phyloP scores from a whole-genome alignment of 2,113 vertebrate genomes.

The Odobenus rosmarus region DNA sequence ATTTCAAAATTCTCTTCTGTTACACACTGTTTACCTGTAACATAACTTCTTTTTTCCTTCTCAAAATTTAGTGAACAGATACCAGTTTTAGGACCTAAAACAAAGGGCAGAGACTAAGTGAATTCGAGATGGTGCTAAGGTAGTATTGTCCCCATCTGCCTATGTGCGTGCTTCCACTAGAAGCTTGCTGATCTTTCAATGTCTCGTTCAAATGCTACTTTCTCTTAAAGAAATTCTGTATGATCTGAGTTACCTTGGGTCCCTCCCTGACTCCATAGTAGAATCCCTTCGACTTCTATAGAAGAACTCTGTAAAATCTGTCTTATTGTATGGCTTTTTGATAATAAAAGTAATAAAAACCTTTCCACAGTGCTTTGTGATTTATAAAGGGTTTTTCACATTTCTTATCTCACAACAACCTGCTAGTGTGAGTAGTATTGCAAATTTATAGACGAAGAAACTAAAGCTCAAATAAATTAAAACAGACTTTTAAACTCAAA shows the following conservation, averaged over 20 bases:
- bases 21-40: not conserved
- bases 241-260: not conserved
- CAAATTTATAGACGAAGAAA: constrained; percentile 6
- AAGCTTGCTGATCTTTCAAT: not conserved
- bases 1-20: constrained; percentile 29
- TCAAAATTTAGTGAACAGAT: constrained; percentile 26
- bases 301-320: constrained; percentile 1
- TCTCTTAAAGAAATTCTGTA: not conserved
- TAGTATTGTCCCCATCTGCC: rapidly evolving
- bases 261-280: not conserved
- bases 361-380: not conserved
- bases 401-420: not conserved
- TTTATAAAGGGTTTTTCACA: constrained; percentile 8
- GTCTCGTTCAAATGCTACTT: not conserved
- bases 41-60: not conserved
- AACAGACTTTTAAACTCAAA: not conserved
- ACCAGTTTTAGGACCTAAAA: not conserved
- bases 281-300: not conserved
- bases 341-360: constrained; percentile 21
- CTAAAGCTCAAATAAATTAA: not conserved
- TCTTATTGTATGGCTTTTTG: not conserved
- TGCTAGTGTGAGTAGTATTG: not conserved
- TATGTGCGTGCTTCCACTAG: not conserved
- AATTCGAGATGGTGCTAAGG: not conserved
- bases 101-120: not conserved